Conservation (phyloP, 2,797 vertebrate species). For the Esox lucius region DNA sequence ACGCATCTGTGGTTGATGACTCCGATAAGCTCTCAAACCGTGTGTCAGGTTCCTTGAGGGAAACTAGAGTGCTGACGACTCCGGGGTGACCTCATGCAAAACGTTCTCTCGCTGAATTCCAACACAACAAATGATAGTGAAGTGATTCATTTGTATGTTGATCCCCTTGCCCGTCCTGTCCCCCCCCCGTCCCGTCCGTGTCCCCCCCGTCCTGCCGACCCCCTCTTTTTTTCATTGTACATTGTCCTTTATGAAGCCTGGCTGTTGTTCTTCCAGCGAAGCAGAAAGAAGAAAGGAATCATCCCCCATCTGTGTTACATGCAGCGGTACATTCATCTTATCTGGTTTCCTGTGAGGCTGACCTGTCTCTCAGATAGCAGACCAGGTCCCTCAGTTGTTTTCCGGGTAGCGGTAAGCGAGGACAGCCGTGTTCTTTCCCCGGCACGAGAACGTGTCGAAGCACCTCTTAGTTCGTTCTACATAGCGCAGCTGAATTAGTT, state of each 20-base stretch:
- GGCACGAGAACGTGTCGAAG: slow-evolving; percentile 32
- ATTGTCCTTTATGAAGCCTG: slow-evolving; percentile 15
- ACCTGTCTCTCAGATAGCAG: slow-evolving; percentile 48
- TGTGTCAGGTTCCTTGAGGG: not conserved
- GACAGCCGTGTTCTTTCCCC: slow-evolving; percentile 34
- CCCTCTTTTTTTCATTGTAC: no score
- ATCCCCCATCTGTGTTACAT: not conserved
- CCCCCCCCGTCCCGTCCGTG: no score
- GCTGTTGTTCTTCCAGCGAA: slow-evolving; percentile 11
- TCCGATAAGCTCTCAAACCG: not conserved
- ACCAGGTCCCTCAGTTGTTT: slow-evolving; percentile 17
- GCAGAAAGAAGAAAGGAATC: slow-evolving; percentile 26
- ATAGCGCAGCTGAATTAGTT: not conserved
- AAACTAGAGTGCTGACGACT: not conserved
- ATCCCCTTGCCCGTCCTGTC: no score
- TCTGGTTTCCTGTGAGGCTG: slow-evolving; percentile 50
- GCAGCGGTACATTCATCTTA: slow-evolving; percentile 45
- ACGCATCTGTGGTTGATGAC: not conserved
- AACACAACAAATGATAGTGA: not conserved
- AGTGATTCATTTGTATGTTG: no score
- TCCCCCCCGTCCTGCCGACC: not conserved
- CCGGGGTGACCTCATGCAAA: not conserved
- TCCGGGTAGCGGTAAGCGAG: slow-evolving; percentile 39
- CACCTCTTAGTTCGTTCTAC: not conserved
- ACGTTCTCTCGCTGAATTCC: not conserved